These are phyloP conservation scores for Nemoura dubitans DNA, from an alignment of 2,888 invertebrate species.

Conservation along the genomic window DNA sequence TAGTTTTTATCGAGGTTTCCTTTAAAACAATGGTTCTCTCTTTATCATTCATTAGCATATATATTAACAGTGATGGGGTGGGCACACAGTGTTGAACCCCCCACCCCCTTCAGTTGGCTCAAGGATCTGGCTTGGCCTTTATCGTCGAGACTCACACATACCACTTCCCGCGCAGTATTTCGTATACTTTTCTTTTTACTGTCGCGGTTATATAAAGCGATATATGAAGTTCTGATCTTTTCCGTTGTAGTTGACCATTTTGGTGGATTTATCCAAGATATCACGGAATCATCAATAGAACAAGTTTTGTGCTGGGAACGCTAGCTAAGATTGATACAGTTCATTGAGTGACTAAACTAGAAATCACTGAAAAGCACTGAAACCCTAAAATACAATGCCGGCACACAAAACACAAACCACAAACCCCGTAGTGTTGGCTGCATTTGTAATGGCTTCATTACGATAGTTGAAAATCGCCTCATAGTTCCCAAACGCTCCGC, in stretches of 20 bases:
- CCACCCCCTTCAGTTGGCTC: neutral
- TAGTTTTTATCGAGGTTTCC: constrained; percentile 29
- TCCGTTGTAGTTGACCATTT: neutral
- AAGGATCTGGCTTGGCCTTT: neutral
- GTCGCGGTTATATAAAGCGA: neutral
- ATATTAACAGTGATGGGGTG: constrained; percentile 25
- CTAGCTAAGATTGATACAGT: too few relatives aligned
- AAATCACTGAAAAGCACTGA: too few relatives aligned
- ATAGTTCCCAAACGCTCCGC: too few relatives aligned
- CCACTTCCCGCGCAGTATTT: neutral
- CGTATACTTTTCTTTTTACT: neutral
- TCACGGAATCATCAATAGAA: neutral
- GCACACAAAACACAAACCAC: too few relatives aligned
- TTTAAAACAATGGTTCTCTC: constrained; percentile 27
- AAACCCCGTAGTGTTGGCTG: too few relatives aligned
- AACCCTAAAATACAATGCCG: too few relatives aligned
- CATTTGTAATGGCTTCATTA: too few relatives aligned
- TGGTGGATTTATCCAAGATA: neutral
- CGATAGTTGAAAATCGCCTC: neutral
- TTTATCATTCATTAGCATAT: constrained; percentile 37
- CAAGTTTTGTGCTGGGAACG: neutral
- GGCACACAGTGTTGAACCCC: neutral
- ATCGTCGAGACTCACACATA: neutral
- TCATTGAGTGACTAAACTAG: too few relatives aligned
- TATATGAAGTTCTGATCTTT: neutral